A percentile compares a stretch with the other conserved stretches of the same genome.
Evolutionary conservation across 2,113 vertebrate genomes (phyloP).

Genomic region (Sclerurus mexicanus): DNA sequence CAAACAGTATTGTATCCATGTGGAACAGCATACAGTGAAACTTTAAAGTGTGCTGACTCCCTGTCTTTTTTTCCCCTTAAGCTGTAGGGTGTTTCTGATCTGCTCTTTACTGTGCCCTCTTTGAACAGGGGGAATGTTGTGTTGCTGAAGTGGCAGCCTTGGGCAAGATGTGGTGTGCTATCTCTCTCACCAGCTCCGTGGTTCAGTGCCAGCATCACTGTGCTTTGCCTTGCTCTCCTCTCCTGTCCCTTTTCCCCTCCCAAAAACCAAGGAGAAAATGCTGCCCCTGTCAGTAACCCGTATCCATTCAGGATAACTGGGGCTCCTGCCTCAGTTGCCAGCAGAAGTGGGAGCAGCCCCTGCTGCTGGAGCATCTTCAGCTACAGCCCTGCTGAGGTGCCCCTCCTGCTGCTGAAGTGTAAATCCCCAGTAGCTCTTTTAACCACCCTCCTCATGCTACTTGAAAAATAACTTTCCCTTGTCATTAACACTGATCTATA

Average conservation of each 20-base stretch:
- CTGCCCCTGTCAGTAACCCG: background rate
- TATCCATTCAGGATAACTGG: background rate
- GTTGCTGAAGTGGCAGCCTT: background rate
- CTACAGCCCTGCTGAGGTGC: background rate
- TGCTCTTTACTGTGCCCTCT: background rate
- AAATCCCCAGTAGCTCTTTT: slow-evolving; percentile 42
- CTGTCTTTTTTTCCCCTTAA: background rate
- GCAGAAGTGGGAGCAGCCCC: background rate
- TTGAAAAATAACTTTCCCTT: slow-evolving; percentile 57
- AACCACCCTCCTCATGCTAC: slow-evolving; percentile 38
- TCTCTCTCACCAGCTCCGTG: background rate
- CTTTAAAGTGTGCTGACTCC: background rate
- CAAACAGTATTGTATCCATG: background rate
- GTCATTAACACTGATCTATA: slow-evolving; percentile 64
- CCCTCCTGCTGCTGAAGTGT: slow-evolving; percentile 31
- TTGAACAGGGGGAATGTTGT: background rate
- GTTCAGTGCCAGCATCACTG: background rate
- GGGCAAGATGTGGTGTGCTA: background rate
- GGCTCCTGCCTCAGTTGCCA: background rate
- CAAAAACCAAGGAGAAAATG: background rate
- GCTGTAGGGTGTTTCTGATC: background rate
- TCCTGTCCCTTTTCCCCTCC: background rate
- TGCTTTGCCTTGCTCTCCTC: background rate
- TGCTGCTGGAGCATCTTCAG: background rate
- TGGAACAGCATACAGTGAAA: background rate